Evolutionary conservation across 2,113 vertebrate genomes (phyloP).

Genomic region (Phoxinus phoxinus): DNA sequence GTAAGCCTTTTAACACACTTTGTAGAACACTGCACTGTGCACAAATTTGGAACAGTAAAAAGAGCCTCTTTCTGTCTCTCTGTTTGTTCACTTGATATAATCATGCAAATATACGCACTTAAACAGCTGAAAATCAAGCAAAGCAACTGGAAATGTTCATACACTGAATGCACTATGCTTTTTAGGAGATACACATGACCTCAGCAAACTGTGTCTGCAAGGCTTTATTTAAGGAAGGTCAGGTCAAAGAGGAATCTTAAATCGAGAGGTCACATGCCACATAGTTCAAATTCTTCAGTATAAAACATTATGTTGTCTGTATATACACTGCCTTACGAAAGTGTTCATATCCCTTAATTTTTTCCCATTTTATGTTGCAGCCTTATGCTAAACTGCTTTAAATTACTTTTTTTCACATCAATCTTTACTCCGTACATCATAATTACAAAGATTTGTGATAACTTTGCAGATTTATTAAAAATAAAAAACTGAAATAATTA

Average conservation of each 20-base stretch:
- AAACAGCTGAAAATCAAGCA: not conserved
- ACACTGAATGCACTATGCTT: not conserved
- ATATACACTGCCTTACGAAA: not conserved
- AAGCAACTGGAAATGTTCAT: not conserved
- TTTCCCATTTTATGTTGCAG: too few species aligned
- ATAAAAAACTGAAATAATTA: too few species aligned
- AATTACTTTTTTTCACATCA: too few species aligned
- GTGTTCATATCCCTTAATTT: too few species aligned
- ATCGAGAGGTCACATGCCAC: not conserved
- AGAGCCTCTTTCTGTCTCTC: not conserved
- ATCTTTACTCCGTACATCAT: too few species aligned
- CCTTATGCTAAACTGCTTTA: too few species aligned
- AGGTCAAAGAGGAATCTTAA: conserved; percentile 11
- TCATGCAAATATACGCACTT: not conserved
- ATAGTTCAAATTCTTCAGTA: not conserved
- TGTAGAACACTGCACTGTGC: not conserved
- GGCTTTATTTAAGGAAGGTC: conserved; percentile 12
- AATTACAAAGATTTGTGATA: too few species aligned
- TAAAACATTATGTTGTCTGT: not conserved
- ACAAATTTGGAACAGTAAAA: not conserved
- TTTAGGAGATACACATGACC: conserved; percentile 26
- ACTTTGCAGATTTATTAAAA: too few species aligned
- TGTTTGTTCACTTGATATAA: not conserved
- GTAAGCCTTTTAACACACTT: not conserved
- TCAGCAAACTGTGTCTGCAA: conserved; percentile 21